Conservation (phyloP, 1,140 invertebrate genomes). For the Hylyphantes graminicola region DNA sequence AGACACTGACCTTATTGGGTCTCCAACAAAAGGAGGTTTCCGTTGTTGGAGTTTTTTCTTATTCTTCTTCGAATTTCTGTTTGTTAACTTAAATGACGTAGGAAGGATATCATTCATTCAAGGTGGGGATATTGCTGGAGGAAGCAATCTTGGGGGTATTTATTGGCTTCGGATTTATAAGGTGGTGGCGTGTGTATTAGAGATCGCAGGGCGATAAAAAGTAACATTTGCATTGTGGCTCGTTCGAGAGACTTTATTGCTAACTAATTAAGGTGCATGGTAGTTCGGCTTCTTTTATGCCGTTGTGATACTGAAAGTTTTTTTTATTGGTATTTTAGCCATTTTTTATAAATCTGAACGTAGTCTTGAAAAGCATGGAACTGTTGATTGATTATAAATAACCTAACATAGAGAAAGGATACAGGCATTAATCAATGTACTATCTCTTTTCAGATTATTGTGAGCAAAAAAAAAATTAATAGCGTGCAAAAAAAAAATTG, state of each 20-base stretch:
- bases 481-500: neutral
- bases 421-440: too few relatives aligned
- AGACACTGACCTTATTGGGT: constrained; percentile 60
- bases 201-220: constrained; percentile 33
- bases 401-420: too few relatives aligned
- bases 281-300: neutral
- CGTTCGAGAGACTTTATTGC: constrained; percentile 20
- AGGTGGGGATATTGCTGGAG: constrained; percentile 36
- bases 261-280: constrained; percentile 35
- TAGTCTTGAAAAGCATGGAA: too few relatives aligned
- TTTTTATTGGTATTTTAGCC: neutral
- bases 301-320: neutral
- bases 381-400: too few relatives aligned
- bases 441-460: too few relatives aligned
- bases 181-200: constrained; percentile 40
- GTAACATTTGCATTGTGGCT: constrained; percentile 34
- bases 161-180: constrained; percentile 30
- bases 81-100: constrained; percentile 58
- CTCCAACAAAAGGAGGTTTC: constrained; percentile 44
- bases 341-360: too few relatives aligned
- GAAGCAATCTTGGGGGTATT: constrained; percentile 32
- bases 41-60: constrained; percentile 12
- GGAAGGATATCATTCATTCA: constrained; percentile 56
- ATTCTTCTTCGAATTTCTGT: constrained; percentile 21
- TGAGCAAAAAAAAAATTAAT: neutral